Percentiles rank a stretch among this genome's conserved stretches.
phyloP scores from a whole-genome alignment of 2,797 vertebrate species.

The Sebastes oblongus region DNA sequence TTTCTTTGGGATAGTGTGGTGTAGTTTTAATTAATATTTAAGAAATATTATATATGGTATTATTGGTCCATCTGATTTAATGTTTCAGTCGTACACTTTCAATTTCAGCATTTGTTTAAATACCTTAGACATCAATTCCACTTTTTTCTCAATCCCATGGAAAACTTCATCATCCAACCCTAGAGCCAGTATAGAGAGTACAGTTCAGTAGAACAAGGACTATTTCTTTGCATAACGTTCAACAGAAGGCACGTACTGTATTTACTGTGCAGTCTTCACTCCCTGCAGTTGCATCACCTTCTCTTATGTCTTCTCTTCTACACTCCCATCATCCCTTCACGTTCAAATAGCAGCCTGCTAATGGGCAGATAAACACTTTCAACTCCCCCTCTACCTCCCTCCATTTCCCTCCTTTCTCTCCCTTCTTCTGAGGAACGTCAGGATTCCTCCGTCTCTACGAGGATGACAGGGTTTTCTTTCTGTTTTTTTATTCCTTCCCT shows the following conservation, averaged over 20 bases:
- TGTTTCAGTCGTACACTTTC: not conserved
- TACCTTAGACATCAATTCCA: no score
- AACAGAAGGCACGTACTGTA: not conserved
- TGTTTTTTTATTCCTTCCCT: not conserved
- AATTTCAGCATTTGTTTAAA: no score
- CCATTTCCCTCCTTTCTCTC: not conserved
- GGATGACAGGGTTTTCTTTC: conserved; percentile 7
- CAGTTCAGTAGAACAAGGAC: not conserved
- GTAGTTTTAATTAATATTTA: no score
- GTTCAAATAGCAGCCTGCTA: conserved; percentile 35
- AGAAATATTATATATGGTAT: no score
- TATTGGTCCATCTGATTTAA: not conserved
- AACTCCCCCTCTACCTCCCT: not conserved
- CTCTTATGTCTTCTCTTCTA: not conserved
- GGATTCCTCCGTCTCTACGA: conserved; percentile 10
- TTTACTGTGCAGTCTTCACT: not conserved
- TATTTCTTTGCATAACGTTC: not conserved
- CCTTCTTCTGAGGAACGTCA: not conserved
- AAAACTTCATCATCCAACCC: not conserved
- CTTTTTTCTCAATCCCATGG: no score
- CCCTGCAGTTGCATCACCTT: not conserved
- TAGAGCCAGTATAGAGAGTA: not conserved
- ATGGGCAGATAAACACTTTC: conserved; percentile 41
- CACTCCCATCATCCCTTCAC: not conserved
- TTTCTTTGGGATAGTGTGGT: no score